Base-by-base conservation (phyloP, 2,113 vertebrate genomes). In the Suncus etruscus region DNA sequence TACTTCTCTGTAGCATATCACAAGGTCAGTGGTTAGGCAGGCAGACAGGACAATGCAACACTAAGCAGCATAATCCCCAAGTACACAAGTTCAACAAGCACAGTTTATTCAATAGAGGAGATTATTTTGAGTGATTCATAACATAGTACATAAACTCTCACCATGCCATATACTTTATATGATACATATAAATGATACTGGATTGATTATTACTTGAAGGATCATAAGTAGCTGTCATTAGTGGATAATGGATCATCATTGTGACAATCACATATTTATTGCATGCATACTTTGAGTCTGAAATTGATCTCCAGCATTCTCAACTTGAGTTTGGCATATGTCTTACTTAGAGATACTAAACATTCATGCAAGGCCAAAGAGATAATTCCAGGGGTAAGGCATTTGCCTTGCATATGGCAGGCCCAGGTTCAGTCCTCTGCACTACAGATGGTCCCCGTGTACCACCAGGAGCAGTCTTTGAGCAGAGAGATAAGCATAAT, bases 191-290 rank as follows among this genome's bases (percentile, higher is more conserved):
- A 5, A 65, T 22, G 51, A 50, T 51, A 3, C 51, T 14, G 48
- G 10, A 63, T 80, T 47, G 31, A 66, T 80, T 68, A 84, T 20
- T 75, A 63, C 86, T 76, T 75, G 58, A 32, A 11, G 39, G 45
- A 78, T 61, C 25, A 82, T 76, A 68, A 76, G 51, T n/a, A 31
- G 6, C 20, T 68, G 5, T 7, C 45, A 63, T 66, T 63, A 48
- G 3, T 72, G 4, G 48, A 22, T 73, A 61, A 31, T 68, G 11
- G 78, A 22, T 80, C 47, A 31, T 79, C 31, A 90, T 87, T 92
- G 61, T 88, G 76, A 45, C 48, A n/a, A 45, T n/a, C 48, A 86
- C 61, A 45, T 92, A 70, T 81, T 92, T 72, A 58, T 29, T 66
- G 72, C 68, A 3, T 47, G 18, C 6, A 3, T 63, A 54, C 24